Evolutionary conservation across 2,113 vertebrate genomes (phyloP).

Genomic region (Rousettus leschenaultii): DNA sequence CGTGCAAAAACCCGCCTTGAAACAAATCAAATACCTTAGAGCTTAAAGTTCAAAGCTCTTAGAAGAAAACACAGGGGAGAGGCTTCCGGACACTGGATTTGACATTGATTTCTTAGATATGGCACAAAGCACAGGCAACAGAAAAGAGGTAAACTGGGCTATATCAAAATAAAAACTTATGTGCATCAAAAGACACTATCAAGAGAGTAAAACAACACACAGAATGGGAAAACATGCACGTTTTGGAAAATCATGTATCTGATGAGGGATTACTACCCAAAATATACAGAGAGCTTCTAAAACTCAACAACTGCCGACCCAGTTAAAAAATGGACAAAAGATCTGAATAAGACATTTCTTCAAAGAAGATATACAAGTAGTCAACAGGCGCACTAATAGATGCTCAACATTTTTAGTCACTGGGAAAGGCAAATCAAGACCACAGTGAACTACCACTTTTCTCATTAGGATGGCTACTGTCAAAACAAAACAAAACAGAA

Average conservation of each 20-base stretch:
- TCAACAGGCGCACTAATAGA: neutral
- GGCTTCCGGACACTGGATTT: neutral
- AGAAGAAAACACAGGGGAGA: neutral
- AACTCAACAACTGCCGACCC: neutral
- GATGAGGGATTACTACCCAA: neutral
- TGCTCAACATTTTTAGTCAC: neutral
- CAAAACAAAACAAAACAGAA: neutral
- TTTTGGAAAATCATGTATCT: neutral
- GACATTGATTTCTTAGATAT: neutral
- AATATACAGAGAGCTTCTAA: neutral
- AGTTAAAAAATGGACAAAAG: constrained; percentile 5
- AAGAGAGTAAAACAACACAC: neutral
- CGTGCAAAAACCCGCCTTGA: neutral
- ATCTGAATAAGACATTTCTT: neutral
- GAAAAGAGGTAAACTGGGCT: neutral
- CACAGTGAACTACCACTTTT: neutral
- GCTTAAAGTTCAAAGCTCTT: neutral
- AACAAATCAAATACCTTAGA: neutral
- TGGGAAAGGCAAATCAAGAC: neutral
- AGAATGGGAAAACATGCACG: neutral
- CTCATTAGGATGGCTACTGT: neutral
- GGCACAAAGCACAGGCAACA: neutral
- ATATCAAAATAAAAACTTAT: neutral
- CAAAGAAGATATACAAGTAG: neutral
- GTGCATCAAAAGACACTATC: neutral